These are phyloP conservation scores for Patella caerulea DNA, from an alignment of 2,888 invertebrate species.

Conservation along the genomic window DNA sequence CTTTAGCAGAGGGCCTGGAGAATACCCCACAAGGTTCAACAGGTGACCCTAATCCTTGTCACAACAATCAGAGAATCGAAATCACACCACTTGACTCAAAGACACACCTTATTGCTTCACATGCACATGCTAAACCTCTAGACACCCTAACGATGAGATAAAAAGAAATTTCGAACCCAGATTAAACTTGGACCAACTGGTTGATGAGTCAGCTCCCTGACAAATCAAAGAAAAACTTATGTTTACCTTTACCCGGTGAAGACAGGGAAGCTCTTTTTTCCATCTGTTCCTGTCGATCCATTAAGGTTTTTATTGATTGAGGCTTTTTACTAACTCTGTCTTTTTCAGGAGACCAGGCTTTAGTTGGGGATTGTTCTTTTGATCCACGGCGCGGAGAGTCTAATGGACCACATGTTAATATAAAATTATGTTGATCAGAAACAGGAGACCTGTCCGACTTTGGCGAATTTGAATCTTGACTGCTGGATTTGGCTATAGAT, in stretches of 20 bases:
- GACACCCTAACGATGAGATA: too few species aligned
- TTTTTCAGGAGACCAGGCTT: constrained; percentile 17
- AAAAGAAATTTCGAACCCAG: too few species aligned
- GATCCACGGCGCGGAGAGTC: not conserved
- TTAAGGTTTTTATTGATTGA: constrained; percentile 45
- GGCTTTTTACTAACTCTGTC: constrained; percentile 37
- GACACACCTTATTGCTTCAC: too few species aligned
- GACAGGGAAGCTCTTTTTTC: constrained; percentile 33
- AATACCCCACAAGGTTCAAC: too few species aligned
- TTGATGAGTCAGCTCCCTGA: too few species aligned
- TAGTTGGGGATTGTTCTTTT: not conserved
- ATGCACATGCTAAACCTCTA: too few species aligned
- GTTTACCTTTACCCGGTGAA: not conserved
- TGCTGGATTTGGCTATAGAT: constrained; percentile 19
- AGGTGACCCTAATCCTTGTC: too few species aligned
- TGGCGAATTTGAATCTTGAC: not conserved
- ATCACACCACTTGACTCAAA: too few species aligned
- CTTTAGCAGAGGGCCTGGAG: too few species aligned
- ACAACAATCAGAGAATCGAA: too few species aligned
- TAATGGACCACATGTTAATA: not conserved
- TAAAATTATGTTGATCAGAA: not conserved
- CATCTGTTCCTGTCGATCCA: constrained; percentile 48
- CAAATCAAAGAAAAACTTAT: too few species aligned
- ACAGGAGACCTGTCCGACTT: not conserved
- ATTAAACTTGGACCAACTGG: too few species aligned